These are phyloP conservation scores for Elachura formosa DNA, from an alignment of 2,113 vertebrate genomes.

Conservation along the genomic window DNA sequence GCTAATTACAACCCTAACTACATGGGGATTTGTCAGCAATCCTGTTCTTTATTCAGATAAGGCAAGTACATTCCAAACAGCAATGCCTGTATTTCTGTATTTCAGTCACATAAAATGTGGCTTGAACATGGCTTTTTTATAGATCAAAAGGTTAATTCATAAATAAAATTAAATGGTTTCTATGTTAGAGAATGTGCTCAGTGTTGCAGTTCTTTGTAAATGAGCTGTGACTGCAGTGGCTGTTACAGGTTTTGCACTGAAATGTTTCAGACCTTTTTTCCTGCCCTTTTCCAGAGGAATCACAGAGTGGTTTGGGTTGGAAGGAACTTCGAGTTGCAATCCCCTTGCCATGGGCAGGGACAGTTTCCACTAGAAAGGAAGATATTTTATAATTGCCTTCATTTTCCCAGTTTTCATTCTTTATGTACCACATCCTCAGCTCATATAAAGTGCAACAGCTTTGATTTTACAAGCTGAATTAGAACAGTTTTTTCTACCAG, in stretches of 20 bases:
- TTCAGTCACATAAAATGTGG: neutral
- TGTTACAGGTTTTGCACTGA: neutral
- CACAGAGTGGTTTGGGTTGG: neutral
- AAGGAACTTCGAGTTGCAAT: neutral
- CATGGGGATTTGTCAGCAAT: neutral
- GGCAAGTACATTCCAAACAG: neutral
- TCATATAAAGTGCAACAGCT: neutral
- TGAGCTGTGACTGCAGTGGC: neutral
- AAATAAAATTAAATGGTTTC: neutral
- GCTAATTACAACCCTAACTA: slow-evolving; percentile 1
- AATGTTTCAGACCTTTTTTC: neutral
- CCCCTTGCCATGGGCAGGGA: neutral
- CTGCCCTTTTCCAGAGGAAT: neutral
- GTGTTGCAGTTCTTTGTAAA: neutral
- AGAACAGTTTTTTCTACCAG: neutral
- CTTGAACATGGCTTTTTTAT: neutral
- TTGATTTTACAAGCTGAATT: neutral
- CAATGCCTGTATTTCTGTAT: neutral
- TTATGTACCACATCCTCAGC: neutral
- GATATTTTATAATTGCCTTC: neutral
- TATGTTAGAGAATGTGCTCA: neutral
- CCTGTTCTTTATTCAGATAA: neutral
- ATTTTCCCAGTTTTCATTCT: neutral
- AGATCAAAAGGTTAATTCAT: neutral
- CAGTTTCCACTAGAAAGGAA: neutral